phyloP scores from a whole-genome alignment of 23 tunicate species.

The Trididemnum nubilum region DNA sequence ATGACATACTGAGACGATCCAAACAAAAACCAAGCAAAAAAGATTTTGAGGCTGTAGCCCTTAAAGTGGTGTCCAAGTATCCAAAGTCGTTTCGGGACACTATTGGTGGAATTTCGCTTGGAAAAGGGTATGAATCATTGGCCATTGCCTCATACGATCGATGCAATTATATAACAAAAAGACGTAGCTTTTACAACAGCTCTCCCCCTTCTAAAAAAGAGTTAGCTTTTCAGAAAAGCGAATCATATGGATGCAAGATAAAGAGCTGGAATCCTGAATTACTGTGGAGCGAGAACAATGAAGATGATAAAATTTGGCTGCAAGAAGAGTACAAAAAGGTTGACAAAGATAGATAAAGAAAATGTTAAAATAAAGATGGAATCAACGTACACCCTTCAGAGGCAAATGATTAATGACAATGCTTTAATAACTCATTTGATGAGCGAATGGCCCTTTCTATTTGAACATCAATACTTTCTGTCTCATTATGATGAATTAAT shows the following conservation, averaged over 20 bases:
- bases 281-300: not conserved
- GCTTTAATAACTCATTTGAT: not conserved
- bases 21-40: not conserved
- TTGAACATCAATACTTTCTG: not conserved
- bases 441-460: not conserved
- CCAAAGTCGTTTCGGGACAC: not conserved
- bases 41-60: not conserved
- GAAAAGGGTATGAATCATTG: not conserved
- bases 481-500: not conserved
- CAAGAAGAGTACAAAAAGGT: not conserved
- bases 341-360: not conserved
- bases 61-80: not conserved
- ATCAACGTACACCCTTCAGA: not conserved
- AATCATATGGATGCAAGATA: not conserved
- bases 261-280: not conserved
- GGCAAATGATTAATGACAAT: not conserved
- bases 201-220: not conserved
- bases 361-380: not conserved
- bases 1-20: too few relatives aligned
- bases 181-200: not conserved
- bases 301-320: not conserved
- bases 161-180: not conserved
- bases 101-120: not conserved
- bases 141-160: not conserved
- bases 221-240: not conserved